phyloP scores from a whole-genome alignment of 1,140 invertebrate species.

The Calephelis virginiensis region DNA sequence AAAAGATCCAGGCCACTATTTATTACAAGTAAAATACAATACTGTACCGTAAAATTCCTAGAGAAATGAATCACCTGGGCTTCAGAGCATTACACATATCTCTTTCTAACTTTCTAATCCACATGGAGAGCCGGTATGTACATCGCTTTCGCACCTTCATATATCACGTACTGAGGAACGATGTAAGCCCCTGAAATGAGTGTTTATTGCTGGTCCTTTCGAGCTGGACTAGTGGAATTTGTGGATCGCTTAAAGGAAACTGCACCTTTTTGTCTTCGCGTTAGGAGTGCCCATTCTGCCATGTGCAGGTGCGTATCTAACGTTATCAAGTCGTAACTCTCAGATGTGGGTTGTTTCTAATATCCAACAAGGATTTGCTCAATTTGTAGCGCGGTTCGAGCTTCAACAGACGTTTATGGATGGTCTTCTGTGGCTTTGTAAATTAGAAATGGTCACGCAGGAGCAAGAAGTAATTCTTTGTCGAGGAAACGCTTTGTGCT shows the following conservation, averaged over 20 bases:
- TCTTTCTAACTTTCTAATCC: slow-evolving; percentile 45
- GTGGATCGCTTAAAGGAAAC: slow-evolving; percentile 39
- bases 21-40: slow-evolving; percentile 27
- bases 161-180: slow-evolving; percentile 58
- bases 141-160: slow-evolving; percentile 54
- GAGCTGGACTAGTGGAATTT: slow-evolving; percentile 47
- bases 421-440: not conserved
- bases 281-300: slow-evolving; percentile 36
- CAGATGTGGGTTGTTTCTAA: slow-evolving; percentile 45
- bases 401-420: slow-evolving; percentile 30
- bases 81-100: slow-evolving; percentile 13
- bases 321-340: slow-evolving; percentile 60
- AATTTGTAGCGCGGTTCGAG: slow-evolving; percentile 43
- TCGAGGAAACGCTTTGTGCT: too few species aligned
- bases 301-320: slow-evolving; percentile 57
- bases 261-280: slow-evolving; percentile 45
- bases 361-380: slow-evolving; percentile 51
- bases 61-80: slow-evolving; percentile 32
- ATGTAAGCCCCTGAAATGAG: slow-evolving; percentile 64
- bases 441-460: slow-evolving; percentile 2
- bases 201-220: slow-evolving; percentile 69
- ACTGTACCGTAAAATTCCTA: slow-evolving; percentile 32
- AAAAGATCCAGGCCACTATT: slow-evolving; percentile 15
- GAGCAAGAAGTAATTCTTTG: too few species aligned
- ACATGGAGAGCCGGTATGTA: slow-evolving; percentile 38